Percentiles rank a stretch among this genome's conserved stretches.
These are phyloP conservation scores for Grantiella picta DNA, from an alignment of 2,113 vertebrate species.

Conservation along the genomic window DNA sequence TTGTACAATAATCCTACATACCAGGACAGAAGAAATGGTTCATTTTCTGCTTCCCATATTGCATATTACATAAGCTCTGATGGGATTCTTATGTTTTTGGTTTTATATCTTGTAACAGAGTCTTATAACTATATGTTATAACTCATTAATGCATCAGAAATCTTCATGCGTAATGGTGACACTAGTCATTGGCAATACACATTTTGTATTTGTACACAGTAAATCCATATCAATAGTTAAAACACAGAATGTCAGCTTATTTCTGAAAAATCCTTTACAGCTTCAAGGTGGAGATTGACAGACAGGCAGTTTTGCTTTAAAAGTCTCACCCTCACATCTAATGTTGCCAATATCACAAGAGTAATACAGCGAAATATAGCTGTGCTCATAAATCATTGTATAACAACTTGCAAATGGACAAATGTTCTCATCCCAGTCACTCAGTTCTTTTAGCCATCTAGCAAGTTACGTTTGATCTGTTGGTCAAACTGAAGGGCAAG, in stretches of 20 bases:
- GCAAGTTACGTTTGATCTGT: neutral
- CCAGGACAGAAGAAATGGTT: neutral
- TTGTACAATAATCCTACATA: neutral
- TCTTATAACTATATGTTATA: too few species aligned
- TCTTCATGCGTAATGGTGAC: neutral
- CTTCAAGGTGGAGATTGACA: neutral
- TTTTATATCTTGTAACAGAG: neutral
- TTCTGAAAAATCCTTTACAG: neutral
- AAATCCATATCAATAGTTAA: neutral
- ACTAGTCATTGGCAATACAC: neutral
- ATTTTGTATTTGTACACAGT: neutral
- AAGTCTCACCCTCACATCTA: neutral
- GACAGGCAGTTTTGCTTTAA: neutral
- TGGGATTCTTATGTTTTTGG: neutral
- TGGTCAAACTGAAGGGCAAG: neutral
- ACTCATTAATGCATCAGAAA: neutral
- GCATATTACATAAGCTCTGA: neutral
- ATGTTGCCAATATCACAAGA: neutral
- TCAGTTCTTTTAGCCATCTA: neutral
- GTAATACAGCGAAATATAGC: neutral
- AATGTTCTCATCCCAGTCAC: neutral
- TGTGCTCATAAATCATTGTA: neutral
- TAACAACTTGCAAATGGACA: neutral
- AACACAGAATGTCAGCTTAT: neutral
- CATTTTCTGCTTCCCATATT: neutral